phyloP scores from a whole-genome alignment of 1,140 invertebrate species.

The Scaptomyza montana region DNA sequence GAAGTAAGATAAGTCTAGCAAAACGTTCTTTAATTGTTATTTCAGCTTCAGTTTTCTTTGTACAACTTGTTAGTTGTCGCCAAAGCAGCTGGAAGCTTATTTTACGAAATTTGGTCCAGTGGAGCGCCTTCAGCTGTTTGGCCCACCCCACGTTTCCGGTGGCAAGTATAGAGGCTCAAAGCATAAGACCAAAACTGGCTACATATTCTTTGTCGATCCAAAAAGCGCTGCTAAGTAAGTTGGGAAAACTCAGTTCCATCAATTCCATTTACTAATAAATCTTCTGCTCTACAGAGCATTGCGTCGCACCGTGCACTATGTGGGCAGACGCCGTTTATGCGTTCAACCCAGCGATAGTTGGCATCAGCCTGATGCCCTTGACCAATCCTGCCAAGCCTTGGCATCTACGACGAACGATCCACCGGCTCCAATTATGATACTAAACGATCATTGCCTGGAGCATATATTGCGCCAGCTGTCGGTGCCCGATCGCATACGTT shows the following conservation, averaged over 20 bases:
- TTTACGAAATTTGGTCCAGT: conserved; percentile 53
- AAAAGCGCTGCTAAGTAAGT: conserved; percentile 60
- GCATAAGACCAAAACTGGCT: conserved; percentile 26
- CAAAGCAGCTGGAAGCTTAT: conserved; percentile 2
- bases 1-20: conserved; percentile 23
- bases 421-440: conserved; percentile 24
- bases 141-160: neutral
- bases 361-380: conserved; percentile 60
- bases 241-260: neutral
- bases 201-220: conserved; percentile 36
- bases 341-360: conserved; percentile 63
- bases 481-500: conserved; percentile 49
- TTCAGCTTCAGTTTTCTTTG: neutral
- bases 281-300: conserved; percentile 11
- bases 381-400: neutral
- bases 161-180: neutral
- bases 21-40: neutral
- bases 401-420: neutral
- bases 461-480: conserved; percentile 13
- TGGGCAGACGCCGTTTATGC: conserved; percentile 20
- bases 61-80: conserved; percentile 18
- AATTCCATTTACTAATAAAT: neutral
- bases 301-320: conserved; percentile 28
- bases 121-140: conserved; percentile 20
- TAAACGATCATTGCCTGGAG: conserved; percentile 53